Conservation (phyloP, 2,797 vertebrate genomes). For the Helicolenus hilgendorfi region DNA sequence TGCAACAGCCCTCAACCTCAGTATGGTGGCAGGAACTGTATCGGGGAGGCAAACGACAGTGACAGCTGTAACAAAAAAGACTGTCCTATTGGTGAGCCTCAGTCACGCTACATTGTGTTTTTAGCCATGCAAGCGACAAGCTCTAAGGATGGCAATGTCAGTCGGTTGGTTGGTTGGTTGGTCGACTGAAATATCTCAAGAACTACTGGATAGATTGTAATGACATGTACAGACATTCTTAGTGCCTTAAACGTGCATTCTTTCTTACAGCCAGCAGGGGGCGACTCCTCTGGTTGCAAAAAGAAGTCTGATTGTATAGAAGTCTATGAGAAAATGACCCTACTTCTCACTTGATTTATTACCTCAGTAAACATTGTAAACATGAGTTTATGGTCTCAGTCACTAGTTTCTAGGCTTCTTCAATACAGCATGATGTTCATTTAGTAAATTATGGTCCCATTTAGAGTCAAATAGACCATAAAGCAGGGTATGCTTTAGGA, state of each 20-base stretch:
- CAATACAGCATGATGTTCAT: too few species aligned
- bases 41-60: slow-evolving; percentile 91
- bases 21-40: slow-evolving; percentile 93
- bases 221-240: neutral
- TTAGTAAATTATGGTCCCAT: too few species aligned
- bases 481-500: too few species aligned
- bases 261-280: neutral
- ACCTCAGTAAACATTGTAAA: too few species aligned
- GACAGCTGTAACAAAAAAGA: slow-evolving; percentile 94
- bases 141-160: neutral
- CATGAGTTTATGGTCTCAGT: too few species aligned
- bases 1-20: slow-evolving; percentile 96
- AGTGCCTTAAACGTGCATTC: neutral
- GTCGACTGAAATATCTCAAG: neutral
- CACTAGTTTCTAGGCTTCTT: too few species aligned
- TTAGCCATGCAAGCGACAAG: neutral
- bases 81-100: slow-evolving; percentile 94
- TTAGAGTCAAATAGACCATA: too few species aligned
- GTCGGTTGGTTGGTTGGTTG: neutral
- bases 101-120: neutral
- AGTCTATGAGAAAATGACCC: too few species aligned
- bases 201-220: neutral
- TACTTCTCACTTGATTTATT: too few species aligned
- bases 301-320: too few species aligned
- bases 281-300: neutral